A percentile compares a stretch with the other conserved stretches of the same genome.
Conservation (phyloP, 1,140 invertebrate species). For the Zaprionus africanus region DNA sequence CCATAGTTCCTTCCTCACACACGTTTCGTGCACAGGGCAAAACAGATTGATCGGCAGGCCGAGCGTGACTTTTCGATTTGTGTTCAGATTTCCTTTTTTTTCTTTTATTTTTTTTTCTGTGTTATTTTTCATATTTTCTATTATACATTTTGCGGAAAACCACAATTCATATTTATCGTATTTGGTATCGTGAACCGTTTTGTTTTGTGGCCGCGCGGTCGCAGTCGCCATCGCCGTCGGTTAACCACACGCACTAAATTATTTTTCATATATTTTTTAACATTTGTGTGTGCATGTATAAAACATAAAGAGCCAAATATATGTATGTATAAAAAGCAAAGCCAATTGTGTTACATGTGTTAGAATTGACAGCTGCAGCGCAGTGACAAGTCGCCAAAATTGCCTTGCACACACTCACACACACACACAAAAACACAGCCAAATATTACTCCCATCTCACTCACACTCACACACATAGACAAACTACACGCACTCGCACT, state of each 20-base stretch:
- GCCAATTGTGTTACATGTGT: constrained; percentile 23
- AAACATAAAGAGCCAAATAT: not conserved
- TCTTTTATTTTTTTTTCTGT: constrained; percentile 4
- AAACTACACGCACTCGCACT: not conserved
- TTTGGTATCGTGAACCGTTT: constrained; percentile 32
- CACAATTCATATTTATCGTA: constrained; percentile 15
- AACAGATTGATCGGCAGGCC: constrained; percentile 39
- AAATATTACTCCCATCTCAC: not conserved
- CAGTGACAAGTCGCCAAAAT: constrained; percentile 10
- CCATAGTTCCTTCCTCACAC: constrained; percentile 25
- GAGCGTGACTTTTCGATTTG: constrained; percentile 27
- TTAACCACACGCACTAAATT: constrained; percentile 31
- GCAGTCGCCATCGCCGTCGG: constrained; percentile 1
- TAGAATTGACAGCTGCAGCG: constrained; percentile 18
- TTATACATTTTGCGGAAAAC: constrained; percentile 12
- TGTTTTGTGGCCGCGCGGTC: constrained; percentile 26
- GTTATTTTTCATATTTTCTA: not conserved
- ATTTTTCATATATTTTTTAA: constrained; percentile 16
- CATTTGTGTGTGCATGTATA: not conserved
- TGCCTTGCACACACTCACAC: not conserved
- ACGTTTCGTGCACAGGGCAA: not conserved
- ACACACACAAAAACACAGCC: not conserved
- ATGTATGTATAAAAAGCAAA: constrained; percentile 27
- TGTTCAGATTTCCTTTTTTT: not conserved
- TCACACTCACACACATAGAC: not conserved